phyloP scores from a whole-genome alignment of 2,113 vertebrate genomes.

The Garra rufa region DNA sequence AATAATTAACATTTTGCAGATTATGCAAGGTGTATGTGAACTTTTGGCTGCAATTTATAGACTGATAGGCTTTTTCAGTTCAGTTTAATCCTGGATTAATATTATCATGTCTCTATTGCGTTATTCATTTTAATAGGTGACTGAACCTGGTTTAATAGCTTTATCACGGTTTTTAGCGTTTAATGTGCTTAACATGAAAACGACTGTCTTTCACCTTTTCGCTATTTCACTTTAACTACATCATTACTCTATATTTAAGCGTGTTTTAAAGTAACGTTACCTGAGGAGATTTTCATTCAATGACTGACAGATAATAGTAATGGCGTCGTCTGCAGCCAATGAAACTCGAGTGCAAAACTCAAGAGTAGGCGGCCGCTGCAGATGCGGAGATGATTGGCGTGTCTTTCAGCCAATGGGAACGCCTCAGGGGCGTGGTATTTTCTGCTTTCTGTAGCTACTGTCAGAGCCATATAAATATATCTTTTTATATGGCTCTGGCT shows the following conservation, averaged over 20 bases:
- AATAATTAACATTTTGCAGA: no score
- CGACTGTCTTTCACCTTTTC: neutral
- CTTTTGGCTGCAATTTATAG: no score
- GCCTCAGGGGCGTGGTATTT: conserved; percentile 57
- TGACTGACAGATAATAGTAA: neutral
- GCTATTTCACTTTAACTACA: neutral
- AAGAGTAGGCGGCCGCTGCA: neutral
- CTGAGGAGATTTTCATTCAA: neutral
- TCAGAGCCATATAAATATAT: no score
- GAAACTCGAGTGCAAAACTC: neutral
- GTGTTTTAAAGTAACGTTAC: neutral
- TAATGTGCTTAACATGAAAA: neutral
- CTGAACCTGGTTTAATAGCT: neutral
- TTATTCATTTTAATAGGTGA: neutral
- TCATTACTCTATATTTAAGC: neutral
- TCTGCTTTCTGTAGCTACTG: no score
- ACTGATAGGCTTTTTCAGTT: no score
- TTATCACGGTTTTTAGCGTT: neutral
- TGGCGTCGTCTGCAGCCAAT: neutral
- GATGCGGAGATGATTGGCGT: conserved; percentile 40
- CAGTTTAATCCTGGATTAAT: neutral
- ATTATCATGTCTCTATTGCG: neutral
- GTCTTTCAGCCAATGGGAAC: conserved; percentile 64
- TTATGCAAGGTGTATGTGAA: no score
- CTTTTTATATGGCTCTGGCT: no score